These are phyloP conservation scores for Lasioglossum baleicum DNA, from an alignment of 1,140 invertebrate genomes.

Conservation along the genomic window DNA sequence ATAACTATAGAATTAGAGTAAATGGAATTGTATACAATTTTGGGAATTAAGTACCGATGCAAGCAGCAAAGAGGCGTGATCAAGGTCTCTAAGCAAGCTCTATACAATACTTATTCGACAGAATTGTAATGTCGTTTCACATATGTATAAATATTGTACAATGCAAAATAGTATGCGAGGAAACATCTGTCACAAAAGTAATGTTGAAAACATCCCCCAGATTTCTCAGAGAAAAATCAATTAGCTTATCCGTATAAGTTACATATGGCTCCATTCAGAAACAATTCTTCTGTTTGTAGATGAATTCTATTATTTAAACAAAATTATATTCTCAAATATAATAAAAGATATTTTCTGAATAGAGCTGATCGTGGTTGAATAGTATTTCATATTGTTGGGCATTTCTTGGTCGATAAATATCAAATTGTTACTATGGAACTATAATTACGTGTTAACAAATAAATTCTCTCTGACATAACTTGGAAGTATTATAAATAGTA, in stretches of 20 bases:
- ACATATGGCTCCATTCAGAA: constrained; percentile 31
- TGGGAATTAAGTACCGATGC: constrained; percentile 32
- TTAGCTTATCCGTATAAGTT: neutral
- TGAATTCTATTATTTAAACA: neutral
- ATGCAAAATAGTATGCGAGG: constrained; percentile 2
- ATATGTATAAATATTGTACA: neutral
- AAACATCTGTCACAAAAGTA: constrained; percentile 5
- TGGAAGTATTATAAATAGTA: neutral
- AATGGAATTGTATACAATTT: constrained; percentile 7
- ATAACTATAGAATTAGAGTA: neutral
- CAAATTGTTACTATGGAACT: constrained; percentile 63
- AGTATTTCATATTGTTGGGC: constrained; percentile 68
- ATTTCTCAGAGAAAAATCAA: constrained; percentile 1
- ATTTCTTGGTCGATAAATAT: constrained; percentile 74
- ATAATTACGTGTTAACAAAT: neutral
- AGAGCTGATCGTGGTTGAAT: constrained; percentile 23
- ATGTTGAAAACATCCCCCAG: neutral
- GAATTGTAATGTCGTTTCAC: constrained; percentile 14
- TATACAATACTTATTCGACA: constrained; percentile 27
- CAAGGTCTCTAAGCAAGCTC: constrained; percentile 69
- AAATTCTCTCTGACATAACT: too few species aligned
- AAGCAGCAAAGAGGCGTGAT: constrained; percentile 73
- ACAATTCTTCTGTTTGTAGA: neutral
- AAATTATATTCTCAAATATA: neutral
- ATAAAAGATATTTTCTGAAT: constrained; percentile 23